Evolutionary conservation across 2,888 invertebrate species (phyloP).

Genomic region (Helleia helle): DNA sequence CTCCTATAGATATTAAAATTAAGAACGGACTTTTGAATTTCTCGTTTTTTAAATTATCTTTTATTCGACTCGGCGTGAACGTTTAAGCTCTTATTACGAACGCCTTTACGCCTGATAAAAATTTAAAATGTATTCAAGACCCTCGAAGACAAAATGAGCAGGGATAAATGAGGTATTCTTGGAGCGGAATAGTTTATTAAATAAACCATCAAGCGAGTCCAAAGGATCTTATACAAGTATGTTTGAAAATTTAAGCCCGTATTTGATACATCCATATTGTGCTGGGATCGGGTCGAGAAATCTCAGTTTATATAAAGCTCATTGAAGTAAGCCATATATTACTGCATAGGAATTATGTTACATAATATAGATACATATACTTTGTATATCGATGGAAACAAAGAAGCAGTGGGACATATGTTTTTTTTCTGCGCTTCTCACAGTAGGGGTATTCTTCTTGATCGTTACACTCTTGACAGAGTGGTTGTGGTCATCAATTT

Average conservation of each 20-base stretch:
- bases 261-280: constrained; percentile 52
- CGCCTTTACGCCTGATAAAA: constrained; percentile 9
- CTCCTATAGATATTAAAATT: constrained; percentile 11
- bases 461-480: no score
- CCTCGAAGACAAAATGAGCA: constrained; percentile 7
- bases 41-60: constrained; percentile 4
- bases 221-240: constrained; percentile 21
- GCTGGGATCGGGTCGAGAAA: no score
- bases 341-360: no score
- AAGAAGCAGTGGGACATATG: no score
- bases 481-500: no score
- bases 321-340: no score
- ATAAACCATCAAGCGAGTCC: constrained; percentile 33
- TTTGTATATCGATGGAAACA: no score
- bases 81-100: constrained; percentile 4
- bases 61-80: constrained; percentile 5
- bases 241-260: constrained; percentile 35
- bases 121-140: constrained; percentile 13
- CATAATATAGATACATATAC: no score
- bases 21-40: constrained; percentile 15
- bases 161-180: constrained; percentile 8
- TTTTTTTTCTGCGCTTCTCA: no score
- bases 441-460: no score
- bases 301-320: no score
- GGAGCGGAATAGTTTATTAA: constrained; percentile 39